A percentile compares a stretch with the other conserved stretches of the same genome.
These are phyloP conservation scores for Prosapia bicincta DNA, from an alignment of 2,888 invertebrate genomes.

Conservation along the genomic window DNA sequence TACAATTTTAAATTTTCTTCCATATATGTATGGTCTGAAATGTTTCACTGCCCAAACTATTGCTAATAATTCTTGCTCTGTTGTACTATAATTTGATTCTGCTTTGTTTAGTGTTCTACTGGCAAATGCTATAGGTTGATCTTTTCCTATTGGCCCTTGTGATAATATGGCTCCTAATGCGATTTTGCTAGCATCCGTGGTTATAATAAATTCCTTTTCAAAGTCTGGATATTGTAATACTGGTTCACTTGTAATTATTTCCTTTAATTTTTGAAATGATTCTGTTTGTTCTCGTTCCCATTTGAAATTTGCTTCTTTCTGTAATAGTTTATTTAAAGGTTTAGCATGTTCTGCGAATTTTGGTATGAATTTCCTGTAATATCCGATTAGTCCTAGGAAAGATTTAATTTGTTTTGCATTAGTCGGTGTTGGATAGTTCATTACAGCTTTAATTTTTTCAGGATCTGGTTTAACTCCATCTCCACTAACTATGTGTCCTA, in stretches of 20 bases:
- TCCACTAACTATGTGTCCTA: not conserved
- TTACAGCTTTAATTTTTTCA: not conserved
- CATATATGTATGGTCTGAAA: too few species aligned
- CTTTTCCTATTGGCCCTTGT: conserved; percentile 7
- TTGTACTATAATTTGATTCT: conserved; percentile 27
- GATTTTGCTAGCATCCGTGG: conserved; percentile 21
- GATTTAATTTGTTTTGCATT: conserved; percentile 1
- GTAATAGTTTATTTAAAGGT: conserved; percentile 17
- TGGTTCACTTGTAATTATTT: conserved; percentile 14
- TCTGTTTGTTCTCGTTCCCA: conserved; percentile 12
- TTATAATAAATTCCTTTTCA: conserved; percentile 22
- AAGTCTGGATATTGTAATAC: conserved; percentile 21
- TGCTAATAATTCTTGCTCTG: too few species aligned
- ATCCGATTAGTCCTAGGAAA: conserved; percentile 9
- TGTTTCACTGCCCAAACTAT: too few species aligned
- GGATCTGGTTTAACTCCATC: not conserved
- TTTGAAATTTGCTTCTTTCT: conserved; percentile 12
- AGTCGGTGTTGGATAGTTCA: not conserved
- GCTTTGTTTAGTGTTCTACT: conserved; percentile 16
- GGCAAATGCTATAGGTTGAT: conserved; percentile 20
- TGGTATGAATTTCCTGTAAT: conserved; percentile 9
- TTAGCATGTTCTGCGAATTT: conserved; percentile 15
- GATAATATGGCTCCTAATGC: conserved; percentile 20
- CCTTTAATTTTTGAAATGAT: conserved; percentile 29
- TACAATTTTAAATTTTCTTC: too few species aligned